Evolutionary conservation across 2,113 vertebrate genomes (phyloP), one percentile per base, ranked within the genome.

Genomic region (Mixornis gularis): DNA sequence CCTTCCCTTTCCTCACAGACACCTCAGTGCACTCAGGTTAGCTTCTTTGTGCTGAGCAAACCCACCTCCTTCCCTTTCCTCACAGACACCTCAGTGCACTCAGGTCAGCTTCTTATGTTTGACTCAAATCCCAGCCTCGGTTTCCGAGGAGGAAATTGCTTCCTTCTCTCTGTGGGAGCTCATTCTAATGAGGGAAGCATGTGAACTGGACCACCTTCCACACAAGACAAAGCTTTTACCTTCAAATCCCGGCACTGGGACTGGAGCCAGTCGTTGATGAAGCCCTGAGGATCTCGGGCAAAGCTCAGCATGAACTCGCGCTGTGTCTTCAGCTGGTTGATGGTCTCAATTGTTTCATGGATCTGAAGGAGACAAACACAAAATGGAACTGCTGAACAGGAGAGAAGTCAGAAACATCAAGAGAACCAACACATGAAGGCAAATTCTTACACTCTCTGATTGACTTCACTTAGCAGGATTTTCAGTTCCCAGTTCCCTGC

Each of bases 181-280:
- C 43, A 9, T 72, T 84, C 58, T 88, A 82, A 84, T n/a, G 68
- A 95, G 80, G 76, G 72, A 52, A 92, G 59, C 1, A 2, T 52
- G 60, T 38, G 85, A 70, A 52, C 52, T 80, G 80, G 44, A 72
- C 66, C 88, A 71, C 59, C 58, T 85, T 94, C 79, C 72, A 70
- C 43, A 66, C 34, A n/a, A 89, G 81, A 48, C 64, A 72, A 58
- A 85, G 73, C 55, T 85, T 90, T 95, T 94, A 99, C 99, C 98
- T 99, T 99, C 95, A 99, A 97, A 96, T 99, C 99, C 82, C 99
- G 97, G 98, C 99, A 99, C 97, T 99, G 99, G 51, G 99, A 99
- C 98, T 99, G 99, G 59, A 99, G 98, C 99, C 99, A 99, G 95
- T 99, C 99, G 5, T 99, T 99, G 98, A 99, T 99, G 97, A 99